Evolutionary conservation across 2,888 invertebrate genomes (phyloP), one percentile per base, ranked within the genome.

Genomic region (Tetropium fuscum): DNA sequence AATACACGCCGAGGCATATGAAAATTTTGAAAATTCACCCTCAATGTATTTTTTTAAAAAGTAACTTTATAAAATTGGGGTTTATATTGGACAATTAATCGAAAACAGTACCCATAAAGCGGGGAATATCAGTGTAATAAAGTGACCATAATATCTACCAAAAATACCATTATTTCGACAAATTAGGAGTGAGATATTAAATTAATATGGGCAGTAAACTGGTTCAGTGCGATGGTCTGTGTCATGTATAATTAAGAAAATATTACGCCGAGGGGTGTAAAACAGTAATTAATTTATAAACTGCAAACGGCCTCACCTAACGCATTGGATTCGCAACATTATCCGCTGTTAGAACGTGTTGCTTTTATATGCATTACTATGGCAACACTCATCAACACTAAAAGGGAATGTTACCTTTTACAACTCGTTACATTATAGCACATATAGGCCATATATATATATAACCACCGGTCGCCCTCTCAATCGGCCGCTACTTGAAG

Each of bases 261-360:
- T 40, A 38, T 40, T 25, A 51, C 40, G 20, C 13, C 18, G 27
- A 20, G 40, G 40, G 51, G n/a, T 8, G 16, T 25, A 40, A 51
- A 36, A 51, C 36, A 38, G 51, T 18, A 15, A 51, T 51, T 51
- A 51, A 51, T 51, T 38, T 51, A 51, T 38, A 40, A 51, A 48
- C 36, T 48, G 36, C 36, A 48, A 48, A 22, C 48, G 36, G 47
- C 15, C 41, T 41, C 48, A n/a, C 11, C 10, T 18, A 47, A 30
- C 47, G 47, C 32, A 32, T 11, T 13, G 15, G 10, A n/a, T 36
- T 13, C 34, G 16, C 15, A 36, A 13, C 36, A 25, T 48, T 36
- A 36, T 36, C 15, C 30, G 18, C 10, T 25, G 48, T 11, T 48
- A 15, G 13, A 20, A n/a, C 22, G n/a, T 16, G n/a, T n/a, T n/a